These are phyloP conservation scores for Lepeophtheirus salmonis DNA, from an alignment of 1,140 invertebrate species.

Conservation along the genomic window DNA sequence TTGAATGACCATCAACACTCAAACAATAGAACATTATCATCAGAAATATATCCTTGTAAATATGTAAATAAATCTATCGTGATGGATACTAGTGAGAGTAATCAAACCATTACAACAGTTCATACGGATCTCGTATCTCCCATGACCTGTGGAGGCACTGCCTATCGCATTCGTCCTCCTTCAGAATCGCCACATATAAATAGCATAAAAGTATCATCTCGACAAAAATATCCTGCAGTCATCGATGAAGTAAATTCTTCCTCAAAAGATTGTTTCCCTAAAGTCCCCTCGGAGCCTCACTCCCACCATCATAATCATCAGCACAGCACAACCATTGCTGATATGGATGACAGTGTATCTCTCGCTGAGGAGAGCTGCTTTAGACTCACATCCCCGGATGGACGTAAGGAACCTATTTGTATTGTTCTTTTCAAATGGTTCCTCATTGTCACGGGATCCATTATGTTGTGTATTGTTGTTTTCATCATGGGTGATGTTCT, in stretches of 20 bases:
- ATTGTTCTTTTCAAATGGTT: background rate
- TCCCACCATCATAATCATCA: too few relatives aligned
- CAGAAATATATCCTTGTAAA: too few relatives aligned
- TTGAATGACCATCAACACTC: too few relatives aligned
- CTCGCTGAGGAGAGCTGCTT: background rate
- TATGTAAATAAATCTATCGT: too few relatives aligned
- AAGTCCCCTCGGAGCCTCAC: too few relatives aligned
- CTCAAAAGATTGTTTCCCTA: too few relatives aligned
- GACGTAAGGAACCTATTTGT: background rate
- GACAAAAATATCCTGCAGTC: too few relatives aligned
- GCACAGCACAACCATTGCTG: background rate
- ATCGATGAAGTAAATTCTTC: too few relatives aligned
- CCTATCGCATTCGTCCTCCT: background rate
- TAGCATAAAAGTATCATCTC: too few relatives aligned
- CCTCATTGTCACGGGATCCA: slow-evolving; percentile 3
- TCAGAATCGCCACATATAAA: too few relatives aligned
- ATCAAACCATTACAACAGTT: background rate
- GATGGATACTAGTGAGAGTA: background rate
- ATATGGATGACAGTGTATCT: background rate
- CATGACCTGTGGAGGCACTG: background rate
- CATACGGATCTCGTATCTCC: background rate
- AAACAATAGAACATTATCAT: too few relatives aligned
- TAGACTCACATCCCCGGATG: slow-evolving; percentile 4
- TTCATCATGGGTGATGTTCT: background rate
- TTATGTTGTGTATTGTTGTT: background rate